Percentiles rank a stretch among this genome's conserved stretches.
phyloP scores from a whole-genome alignment of 2,113 vertebrate genomes.

The Dendropsophus ebraccatus region DNA sequence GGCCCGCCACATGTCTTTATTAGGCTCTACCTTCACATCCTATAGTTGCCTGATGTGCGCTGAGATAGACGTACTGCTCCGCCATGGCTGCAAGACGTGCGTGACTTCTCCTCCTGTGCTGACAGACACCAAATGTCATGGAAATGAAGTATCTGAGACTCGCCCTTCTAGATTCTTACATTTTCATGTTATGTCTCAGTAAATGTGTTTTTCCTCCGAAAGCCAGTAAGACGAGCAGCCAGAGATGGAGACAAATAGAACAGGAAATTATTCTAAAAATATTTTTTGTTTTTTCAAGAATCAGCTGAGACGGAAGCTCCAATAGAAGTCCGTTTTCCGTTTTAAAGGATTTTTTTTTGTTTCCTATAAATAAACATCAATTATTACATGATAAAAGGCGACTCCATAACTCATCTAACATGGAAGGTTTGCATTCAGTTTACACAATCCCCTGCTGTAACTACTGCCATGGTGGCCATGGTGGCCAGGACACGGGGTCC shows the following conservation, averaged over 20 bases:
- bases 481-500: too few relatives aligned
- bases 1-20: too few relatives aligned
- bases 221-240: neutral
- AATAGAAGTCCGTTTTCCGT: neutral
- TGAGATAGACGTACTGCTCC: too few relatives aligned
- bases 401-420: too few relatives aligned
- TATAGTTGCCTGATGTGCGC: too few relatives aligned
- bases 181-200: neutral
- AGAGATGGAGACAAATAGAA: neutral
- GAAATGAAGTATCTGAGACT: neutral
- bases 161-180: neutral
- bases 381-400: too few relatives aligned
- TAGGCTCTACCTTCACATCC: too few relatives aligned
- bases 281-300: neutral
- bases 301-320: neutral
- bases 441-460: too few relatives aligned
- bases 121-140: neutral
- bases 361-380: neutral
- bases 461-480: too few relatives aligned
- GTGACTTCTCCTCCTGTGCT: neutral
- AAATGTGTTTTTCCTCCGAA: neutral
- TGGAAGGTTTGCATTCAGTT: too few relatives aligned
- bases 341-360: too few relatives aligned
- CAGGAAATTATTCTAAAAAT: slow-evolving; percentile 1
- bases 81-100: too few relatives aligned